Evolutionary conservation across 2,888 invertebrate genomes (phyloP), one percentile per base, ranked within the genome.

Genomic region (Cantharis nigra): DNA sequence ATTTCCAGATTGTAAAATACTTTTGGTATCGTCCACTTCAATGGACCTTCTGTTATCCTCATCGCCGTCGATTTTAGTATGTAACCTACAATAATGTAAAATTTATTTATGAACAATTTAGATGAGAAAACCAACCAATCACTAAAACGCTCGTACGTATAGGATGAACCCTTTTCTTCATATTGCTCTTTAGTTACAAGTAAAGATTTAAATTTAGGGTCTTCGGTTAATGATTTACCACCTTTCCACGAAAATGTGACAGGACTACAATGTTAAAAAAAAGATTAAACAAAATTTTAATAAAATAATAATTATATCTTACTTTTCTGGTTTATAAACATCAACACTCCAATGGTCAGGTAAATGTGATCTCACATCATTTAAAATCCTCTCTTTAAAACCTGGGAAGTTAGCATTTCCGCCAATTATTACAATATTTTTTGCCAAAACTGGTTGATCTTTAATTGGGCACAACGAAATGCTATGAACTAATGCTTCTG

Each of bases 221-320:
- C 94, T 82, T 92, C 90, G 3, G 95, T 92, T 64, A 98, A 89
- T 65, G 91, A 87, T 81, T 93, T 93, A 0, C 97, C 98, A 3
- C 98, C 98, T 83, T 94, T 91, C 98, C 98, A 98, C 0, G 97
- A 92, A 87, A 96, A 96, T 0, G 93, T 93, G 3, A 95, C 87
- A 0, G 98, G 96, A 85, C 95, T 95, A 80, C 72, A 84, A 83
- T 63, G 77, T 63, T 63, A 10, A 63, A 49, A 20, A 63, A 62
- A 13, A 23, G 9, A 23, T 69, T 64, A 74, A 65, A 71, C 28
- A 62, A 20, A 88, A n/a, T 20, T 62, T 33, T 63, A 4, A 9
- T 18, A 13, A 18, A 72, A 62, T 64, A 20, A 20, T 20, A 16
- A 20, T 20, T 64, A 65, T 23, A 14, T 49, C 90, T 89, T 89